Base-by-base conservation (phyloP, 2,797 vertebrate genomes). In the Gymnodraco acuticeps region DNA sequence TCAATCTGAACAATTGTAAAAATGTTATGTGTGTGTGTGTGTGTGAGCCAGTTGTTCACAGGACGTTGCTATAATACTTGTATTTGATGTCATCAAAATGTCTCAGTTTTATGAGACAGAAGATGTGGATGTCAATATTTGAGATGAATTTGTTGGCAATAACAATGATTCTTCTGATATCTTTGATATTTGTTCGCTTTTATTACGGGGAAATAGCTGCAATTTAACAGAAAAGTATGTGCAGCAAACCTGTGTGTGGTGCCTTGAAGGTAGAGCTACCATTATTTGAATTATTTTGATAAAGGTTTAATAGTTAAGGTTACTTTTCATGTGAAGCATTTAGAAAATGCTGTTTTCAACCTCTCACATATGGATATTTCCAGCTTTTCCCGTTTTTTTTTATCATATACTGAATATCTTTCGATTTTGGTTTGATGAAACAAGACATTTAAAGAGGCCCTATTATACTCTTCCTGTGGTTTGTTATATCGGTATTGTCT, bases 11-110 rank as follows among this genome's bases (percentile, higher is more conserved):
- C 20, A 19, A 47, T 15, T 56, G 1, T 45, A 0, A 14, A 59
- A 67, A 54, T 60, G 1, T 62, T 46, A 20, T 70, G 65, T 61
- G 51, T 52, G 23, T 64, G 41, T 54, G 31, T 10, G 19, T 64
- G 41, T 54, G 31, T 10, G 19, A 50, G 19, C 8, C 16, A 41
- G 50, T 15, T 38, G 33, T 64, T 50, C 16, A 55, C 31, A 56
- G 52, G 10, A 38, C 19, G 38, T 38, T 45, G 5, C 12, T 50
- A 47, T 10, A 55, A 4, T 46, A 19, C 13, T 45, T 19, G 15
- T 38, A 33, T 54, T 48, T 64, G 14, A 67, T 59, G 47, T 19
- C 33, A 31, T 47, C 4, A 27, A 5, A 59, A 52, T 41, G 31
- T 38, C 1, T 38, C 16, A 17, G 2, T 67, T 47, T 17, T 62